Conservation (phyloP, 2,113 vertebrate genomes). For the Archocentrus centrarchus region DNA sequence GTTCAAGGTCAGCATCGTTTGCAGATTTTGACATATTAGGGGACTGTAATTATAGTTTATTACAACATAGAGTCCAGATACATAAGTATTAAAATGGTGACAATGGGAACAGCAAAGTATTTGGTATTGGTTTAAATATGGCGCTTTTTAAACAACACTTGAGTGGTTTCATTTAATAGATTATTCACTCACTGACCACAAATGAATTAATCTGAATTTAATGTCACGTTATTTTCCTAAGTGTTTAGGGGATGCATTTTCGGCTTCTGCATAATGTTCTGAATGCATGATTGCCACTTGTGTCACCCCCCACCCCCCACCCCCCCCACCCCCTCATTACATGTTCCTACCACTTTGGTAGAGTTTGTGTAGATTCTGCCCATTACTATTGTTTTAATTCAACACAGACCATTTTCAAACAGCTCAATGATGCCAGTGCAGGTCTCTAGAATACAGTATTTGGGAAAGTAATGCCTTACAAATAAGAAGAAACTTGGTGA, state of each 20-base stretch:
- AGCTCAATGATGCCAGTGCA: not conserved
- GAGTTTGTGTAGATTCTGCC: too few species aligned
- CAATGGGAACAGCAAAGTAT: not conserved
- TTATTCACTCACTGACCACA: too few species aligned
- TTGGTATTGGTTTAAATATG: not conserved
- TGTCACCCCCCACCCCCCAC: too few species aligned
- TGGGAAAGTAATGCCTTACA: not conserved
- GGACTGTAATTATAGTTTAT: conserved; percentile 8
- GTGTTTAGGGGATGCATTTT: not conserved
- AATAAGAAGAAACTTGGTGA: conserved; percentile 12
- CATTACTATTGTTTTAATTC: not conserved
- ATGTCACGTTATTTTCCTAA: not conserved
- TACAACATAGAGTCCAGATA: conserved; percentile 22
- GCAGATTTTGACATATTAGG: conserved; percentile 20
- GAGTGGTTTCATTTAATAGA: too few species aligned
- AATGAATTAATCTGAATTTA: not conserved
- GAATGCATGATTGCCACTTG: not conserved
- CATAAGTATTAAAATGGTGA: not conserved
- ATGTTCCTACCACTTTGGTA: too few species aligned
- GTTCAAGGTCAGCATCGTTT: conserved; percentile 44
- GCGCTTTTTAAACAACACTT: not conserved
- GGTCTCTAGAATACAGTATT: not conserved
- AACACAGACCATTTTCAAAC: not conserved
- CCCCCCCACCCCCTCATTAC: too few species aligned
- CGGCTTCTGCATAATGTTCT: not conserved